Evolutionary conservation across 1,140 invertebrate genomes (phyloP).

Genomic region (Gonioctena quinquepunctata): DNA sequence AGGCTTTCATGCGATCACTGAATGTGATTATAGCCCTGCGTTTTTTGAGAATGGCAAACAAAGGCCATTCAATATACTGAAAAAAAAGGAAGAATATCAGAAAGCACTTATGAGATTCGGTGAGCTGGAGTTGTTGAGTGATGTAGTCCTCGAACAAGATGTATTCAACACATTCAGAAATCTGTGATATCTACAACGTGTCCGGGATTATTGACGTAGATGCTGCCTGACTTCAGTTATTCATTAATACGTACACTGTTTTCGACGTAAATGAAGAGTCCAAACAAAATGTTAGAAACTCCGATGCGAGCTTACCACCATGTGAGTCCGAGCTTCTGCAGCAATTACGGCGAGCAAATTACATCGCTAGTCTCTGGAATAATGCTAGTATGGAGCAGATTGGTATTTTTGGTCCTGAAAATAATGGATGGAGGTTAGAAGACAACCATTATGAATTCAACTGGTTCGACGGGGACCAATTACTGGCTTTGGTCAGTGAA

Average conservation of each 20-base stretch:
- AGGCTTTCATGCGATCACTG: conserved; percentile 8
- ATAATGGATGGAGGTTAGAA: conserved; percentile 28
- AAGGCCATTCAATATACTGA: no score
- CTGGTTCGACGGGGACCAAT: conserved; percentile 32
- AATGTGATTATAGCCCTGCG: conserved; percentile 52
- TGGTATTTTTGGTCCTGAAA: conserved; percentile 9
- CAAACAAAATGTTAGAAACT: conserved; percentile 33
- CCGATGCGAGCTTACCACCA: conserved; percentile 37
- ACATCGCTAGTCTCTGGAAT: conserved; percentile 44
- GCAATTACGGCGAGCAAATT: conserved; percentile 44
- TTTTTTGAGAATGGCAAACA: conserved; percentile 43
- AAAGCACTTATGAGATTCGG: no score
- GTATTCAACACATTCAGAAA: no score
- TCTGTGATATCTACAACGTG: no score
- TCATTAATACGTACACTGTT: no score
- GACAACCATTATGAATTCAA: conserved; percentile 28
- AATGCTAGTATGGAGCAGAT: conserved; percentile 28
- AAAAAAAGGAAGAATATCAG: no score
- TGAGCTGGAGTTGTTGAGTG: no score
- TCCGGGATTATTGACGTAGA: no score
- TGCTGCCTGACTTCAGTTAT: no score
- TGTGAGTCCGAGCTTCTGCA: conserved; percentile 46
- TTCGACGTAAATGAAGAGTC: conserved; percentile 36
- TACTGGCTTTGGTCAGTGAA: no score
- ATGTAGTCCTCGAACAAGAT: no score